A percentile compares a stretch with the other conserved stretches of the same genome.
phyloP scores from a whole-genome alignment of 2,888 invertebrate genomes.

The Trachelus stipa region DNA sequence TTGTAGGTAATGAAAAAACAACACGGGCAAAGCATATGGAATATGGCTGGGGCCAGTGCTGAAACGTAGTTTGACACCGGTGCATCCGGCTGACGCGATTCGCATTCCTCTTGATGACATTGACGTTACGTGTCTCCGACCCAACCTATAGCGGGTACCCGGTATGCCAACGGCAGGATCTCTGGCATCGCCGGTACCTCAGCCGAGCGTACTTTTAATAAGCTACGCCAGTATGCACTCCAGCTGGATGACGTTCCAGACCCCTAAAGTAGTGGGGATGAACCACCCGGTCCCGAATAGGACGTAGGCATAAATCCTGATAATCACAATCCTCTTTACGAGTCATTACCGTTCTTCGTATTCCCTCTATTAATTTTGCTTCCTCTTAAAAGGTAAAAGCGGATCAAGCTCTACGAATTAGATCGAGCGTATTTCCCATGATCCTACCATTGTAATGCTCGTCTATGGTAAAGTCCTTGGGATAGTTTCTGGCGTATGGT shows the following conservation, averaged over 20 bases:
- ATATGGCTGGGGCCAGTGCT: neutral
- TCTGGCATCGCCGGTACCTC: slow-evolving; percentile 14
- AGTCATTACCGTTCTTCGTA: slow-evolving; percentile 6
- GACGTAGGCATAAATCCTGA: slow-evolving; percentile 4
- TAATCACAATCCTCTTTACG: slow-evolving; percentile 10
- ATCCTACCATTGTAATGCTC: too few species aligned
- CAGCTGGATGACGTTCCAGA: slow-evolving; percentile 28
- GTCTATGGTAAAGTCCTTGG: neutral
- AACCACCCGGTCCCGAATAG: neutral
- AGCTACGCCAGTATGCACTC: slow-evolving; percentile 32
- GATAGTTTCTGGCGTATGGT: neutral
- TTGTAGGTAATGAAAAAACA: neutral
- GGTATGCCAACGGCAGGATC: neutral
- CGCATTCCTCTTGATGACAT: neutral
- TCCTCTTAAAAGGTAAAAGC: neutral
- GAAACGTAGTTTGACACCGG: slow-evolving; percentile 17
- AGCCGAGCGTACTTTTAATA: slow-evolving; percentile 25
- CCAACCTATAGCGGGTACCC: neutral
- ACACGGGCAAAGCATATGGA: slow-evolving; percentile 6
- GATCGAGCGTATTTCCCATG: neutral
- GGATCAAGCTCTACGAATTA: neutral
- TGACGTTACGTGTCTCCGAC: neutral
- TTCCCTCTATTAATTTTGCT: neutral
- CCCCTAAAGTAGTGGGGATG: slow-evolving; percentile 5
- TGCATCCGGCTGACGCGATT: neutral